A percentile compares a stretch with the other conserved stretches of the same genome.
Conservation (phyloP, 2,888 invertebrate species). For the Andrena trimmerana region DNA sequence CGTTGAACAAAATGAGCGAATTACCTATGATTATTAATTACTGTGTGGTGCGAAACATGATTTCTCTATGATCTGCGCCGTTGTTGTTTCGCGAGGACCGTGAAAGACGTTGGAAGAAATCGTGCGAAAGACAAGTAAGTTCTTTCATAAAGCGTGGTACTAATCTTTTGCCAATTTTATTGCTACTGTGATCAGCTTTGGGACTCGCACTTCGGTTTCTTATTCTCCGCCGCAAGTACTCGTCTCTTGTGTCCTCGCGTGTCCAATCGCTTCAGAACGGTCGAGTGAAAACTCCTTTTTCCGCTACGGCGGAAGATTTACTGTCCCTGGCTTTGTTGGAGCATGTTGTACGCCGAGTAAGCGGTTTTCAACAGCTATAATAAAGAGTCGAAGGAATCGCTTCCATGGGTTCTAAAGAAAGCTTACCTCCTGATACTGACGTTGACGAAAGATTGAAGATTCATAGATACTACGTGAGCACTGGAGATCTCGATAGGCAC, state of each 20-base stretch:
- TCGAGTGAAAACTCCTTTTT: too few species aligned
- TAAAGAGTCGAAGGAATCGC: not conserved
- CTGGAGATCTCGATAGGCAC: constrained; percentile 48
- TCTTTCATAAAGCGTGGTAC: not conserved
- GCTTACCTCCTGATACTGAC: not conserved
- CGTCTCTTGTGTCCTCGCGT: too few species aligned
- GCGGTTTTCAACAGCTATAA: constrained; percentile 48
- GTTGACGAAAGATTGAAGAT: constrained; percentile 47
- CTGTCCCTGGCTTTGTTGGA: not conserved
- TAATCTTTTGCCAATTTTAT: not conserved
- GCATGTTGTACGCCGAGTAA: constrained; percentile 44
- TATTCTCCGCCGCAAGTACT: too few species aligned
- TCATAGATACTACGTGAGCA: constrained; percentile 35
- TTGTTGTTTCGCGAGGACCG: not conserved
- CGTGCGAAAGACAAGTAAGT: not conserved
- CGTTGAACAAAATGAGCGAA: too few species aligned
- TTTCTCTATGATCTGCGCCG: too few species aligned
- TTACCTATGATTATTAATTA: too few species aligned
- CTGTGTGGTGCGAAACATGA: too few species aligned
- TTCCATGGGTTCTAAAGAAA: too few species aligned
- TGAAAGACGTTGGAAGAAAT: too few species aligned
- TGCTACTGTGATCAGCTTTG: not conserved
- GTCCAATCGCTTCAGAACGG: too few species aligned
- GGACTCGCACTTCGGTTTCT: too few species aligned
- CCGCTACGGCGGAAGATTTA: not conserved